These are phyloP conservation scores for Drosophila nasuta DNA, from an alignment of 1,140 invertebrate genomes.

Conservation along the genomic window DNA sequence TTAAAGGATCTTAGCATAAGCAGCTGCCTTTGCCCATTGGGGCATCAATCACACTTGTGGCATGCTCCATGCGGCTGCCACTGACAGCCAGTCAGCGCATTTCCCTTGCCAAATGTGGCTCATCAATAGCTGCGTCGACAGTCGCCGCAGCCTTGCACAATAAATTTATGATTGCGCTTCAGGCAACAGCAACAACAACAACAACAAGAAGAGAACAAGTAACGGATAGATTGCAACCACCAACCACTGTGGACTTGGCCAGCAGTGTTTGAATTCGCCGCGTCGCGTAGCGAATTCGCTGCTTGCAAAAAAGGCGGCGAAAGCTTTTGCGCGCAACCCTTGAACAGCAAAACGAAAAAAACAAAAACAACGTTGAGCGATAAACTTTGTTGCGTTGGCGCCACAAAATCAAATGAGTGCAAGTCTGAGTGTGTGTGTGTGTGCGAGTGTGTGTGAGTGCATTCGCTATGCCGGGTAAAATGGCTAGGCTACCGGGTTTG, in stretches of 20 bases:
- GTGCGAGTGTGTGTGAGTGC: slow-evolving; percentile 53
- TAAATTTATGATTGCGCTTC: slow-evolving; percentile 74
- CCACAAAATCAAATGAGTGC: slow-evolving; percentile 8
- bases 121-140: slow-evolving; percentile 19
- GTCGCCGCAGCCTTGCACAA: slow-evolving; percentile 65
- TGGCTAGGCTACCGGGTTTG: not conserved
- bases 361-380: slow-evolving; percentile 57
- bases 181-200: slow-evolving; percentile 32
- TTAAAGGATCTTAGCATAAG: not conserved
- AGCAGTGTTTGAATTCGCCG: slow-evolving; percentile 12
- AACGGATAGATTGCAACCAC: slow-evolving; percentile 51
- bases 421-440: not conserved
- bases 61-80: not conserved
- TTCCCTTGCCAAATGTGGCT: slow-evolving; percentile 5
- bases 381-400: slow-evolving; percentile 38
- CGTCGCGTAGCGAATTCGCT: slow-evolving; percentile 12
- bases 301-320: slow-evolving; percentile 2
- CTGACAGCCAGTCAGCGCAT: not conserved
- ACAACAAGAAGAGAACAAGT: slow-evolving; percentile 16
- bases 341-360: slow-evolving; percentile 10
- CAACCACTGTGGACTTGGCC: slow-evolving; percentile 1
- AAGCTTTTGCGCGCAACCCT: slow-evolving; percentile 65
- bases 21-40: slow-evolving; percentile 3
- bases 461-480: slow-evolving; percentile 38
- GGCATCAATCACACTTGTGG: slow-evolving; percentile 36